phyloP scores from a whole-genome alignment of 2,888 invertebrate species.

The Corbicula japonica region DNA sequence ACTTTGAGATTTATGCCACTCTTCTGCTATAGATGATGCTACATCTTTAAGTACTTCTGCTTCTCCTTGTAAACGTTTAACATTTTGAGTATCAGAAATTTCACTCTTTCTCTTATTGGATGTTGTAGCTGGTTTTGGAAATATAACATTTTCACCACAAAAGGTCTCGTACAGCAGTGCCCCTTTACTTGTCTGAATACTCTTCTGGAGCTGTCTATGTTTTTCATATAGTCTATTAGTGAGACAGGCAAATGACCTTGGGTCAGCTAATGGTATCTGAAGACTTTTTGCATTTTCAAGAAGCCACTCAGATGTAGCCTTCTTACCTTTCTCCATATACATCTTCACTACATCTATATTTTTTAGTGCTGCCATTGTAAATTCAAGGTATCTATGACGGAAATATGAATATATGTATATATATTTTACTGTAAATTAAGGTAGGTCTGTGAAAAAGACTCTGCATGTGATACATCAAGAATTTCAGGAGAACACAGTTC shows the following conservation, averaged over 20 bases:
- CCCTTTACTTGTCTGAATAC: conserved; percentile 5
- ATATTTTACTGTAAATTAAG: no score
- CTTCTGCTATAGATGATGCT: conserved; percentile 11
- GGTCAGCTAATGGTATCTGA: no score
- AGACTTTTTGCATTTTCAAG: no score
- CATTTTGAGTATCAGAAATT: conserved; percentile 9
- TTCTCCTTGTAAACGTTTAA: conserved; percentile 8
- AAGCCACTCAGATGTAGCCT: no score
- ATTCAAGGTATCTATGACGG: no score
- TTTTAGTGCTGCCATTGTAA: no score
- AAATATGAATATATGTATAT: no score
- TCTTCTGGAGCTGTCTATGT: conserved; percentile 6
- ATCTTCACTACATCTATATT: no score
- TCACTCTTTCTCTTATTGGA: neutral
- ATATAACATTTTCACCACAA: conserved; percentile 6
- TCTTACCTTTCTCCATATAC: no score
- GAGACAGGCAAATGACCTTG: neutral
- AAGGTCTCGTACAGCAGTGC: conserved; percentile 7
- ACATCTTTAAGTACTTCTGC: conserved; percentile 12
- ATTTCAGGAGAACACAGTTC: no score
- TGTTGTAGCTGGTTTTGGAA: conserved; percentile 8
- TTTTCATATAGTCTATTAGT: conserved; percentile 9
- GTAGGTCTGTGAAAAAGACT: no score
- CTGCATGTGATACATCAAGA: no score
- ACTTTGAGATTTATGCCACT: conserved; percentile 10